Evolutionary conservation across 2,113 vertebrate species (phyloP).

Genomic region (Phaetusa simplex): DNA sequence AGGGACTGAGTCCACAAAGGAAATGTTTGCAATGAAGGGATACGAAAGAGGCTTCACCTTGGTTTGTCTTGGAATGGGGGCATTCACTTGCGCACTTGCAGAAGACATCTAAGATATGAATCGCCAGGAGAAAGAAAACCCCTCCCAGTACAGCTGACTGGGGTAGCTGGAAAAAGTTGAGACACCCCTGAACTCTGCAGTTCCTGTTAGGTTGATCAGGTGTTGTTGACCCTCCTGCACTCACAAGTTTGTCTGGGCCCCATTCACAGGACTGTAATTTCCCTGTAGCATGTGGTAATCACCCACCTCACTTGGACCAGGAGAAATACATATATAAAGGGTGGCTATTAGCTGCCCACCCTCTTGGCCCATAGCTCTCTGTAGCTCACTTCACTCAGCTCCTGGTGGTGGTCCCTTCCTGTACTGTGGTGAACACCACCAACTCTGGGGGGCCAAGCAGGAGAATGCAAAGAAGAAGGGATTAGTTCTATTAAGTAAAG

Average conservation of each 20-base stretch:
- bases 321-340: fast-evolving
- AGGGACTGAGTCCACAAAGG: not conserved
- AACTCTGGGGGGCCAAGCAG: not conserved
- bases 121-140: not conserved
- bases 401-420: not conserved
- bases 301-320: not conserved
- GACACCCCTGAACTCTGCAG: not conserved
- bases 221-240: not conserved
- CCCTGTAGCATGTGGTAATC: not conserved
- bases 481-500: not conserved
- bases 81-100: not conserved
- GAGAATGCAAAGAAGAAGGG: not conserved
- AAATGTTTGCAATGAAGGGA: not conserved
- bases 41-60: not conserved
- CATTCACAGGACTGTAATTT: not conserved
- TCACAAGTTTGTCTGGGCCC: not conserved
- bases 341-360: not conserved
- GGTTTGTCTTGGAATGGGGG: not conserved
- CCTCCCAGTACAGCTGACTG: not conserved
- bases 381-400: not conserved
- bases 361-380: not conserved
- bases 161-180: not conserved
- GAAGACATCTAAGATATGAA: not conserved
- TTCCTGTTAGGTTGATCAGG: not conserved
- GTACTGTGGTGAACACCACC: not conserved